Evolutionary conservation across 1,140 invertebrate species (phyloP).

Genomic region (Platyura marginata): DNA sequence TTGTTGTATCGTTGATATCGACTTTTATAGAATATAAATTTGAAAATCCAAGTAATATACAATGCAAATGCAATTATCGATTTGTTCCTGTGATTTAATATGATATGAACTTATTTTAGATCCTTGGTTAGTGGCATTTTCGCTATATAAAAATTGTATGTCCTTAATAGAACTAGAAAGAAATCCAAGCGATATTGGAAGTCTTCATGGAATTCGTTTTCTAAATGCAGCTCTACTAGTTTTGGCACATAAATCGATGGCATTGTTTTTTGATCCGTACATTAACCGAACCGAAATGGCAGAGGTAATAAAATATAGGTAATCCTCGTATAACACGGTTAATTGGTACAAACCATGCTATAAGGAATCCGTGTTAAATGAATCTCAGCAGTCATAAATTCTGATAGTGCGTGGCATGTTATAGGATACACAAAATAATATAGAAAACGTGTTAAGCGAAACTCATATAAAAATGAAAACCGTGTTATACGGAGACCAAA

Average conservation of each 20-base stretch:
- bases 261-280: slow-evolving; percentile 40
- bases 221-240: slow-evolving; percentile 40
- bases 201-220: slow-evolving; percentile 38
- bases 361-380: no score
- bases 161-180: slow-evolving; percentile 32
- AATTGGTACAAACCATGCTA: no score
- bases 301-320: slow-evolving; percentile 32
- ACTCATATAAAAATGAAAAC: no score
- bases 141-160: slow-evolving; percentile 35
- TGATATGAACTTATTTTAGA: slow-evolving; percentile 15
- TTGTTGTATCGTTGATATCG: slow-evolving; percentile 16
- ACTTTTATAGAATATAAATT: slow-evolving; percentile 17
- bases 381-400: no score
- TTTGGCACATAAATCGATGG: slow-evolving; percentile 43
- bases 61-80: background rate
- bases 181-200: slow-evolving; percentile 30
- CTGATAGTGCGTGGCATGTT: no score
- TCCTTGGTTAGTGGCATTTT: slow-evolving; percentile 34
- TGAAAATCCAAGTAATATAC: background rate
- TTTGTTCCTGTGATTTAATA: background rate
- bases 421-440: no score
- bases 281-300: slow-evolving; percentile 40
- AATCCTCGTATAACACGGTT: no score
- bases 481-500: no score
- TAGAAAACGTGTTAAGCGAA: no score